Base-by-base conservation (phyloP, 2,797 vertebrate species). In the Sebastiscus tertius region DNA sequence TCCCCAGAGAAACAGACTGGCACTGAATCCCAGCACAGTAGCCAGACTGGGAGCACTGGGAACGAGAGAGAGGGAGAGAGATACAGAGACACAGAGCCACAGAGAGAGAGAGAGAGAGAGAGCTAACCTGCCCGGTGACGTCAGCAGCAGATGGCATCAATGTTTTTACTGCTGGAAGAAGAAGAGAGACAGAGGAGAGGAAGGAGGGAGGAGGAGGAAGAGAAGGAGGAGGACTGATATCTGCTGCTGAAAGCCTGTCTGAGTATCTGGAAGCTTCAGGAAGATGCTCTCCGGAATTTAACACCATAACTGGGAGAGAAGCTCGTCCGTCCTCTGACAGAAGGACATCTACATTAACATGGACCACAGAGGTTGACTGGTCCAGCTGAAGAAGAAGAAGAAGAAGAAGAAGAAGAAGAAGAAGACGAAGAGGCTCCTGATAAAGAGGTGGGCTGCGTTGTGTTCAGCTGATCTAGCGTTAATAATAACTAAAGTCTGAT, bases 241-340 rank as follows among this genome's bases (percentile, higher is more conserved):
- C 26, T 39, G 59, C 55, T 20, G 6, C 27, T 63, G 14, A 71
- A 33, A 27, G 31, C 31, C 39, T 39, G 31, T 60, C 6, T 13
- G 66, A 62, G 36, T 34, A 4, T 46, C n/a, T 49, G 36, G 22
- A 66, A 24, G 84, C 80, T 81, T 72, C 79, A 80, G 29, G 72
- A 96, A 96, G 95, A 96, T 96, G 95, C 93, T 93, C 94, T 94
- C 92, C 95, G 95, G 94, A 95, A 96, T 94, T 95, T 96, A 95
- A 96, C 95, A 72, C 8, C 49, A 69, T 75, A 87, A 78, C 75
- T 82, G 89, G 88, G 90, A 93, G 90, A 90, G 88, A 85, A 83
- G 70, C 83, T 69, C 52, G 6, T 26, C 65, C 34, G 24, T 13
- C 24, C 8, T 26, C 52, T 29, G 70, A 31, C 26, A 26, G 59